Percentiles rank a stretch among this genome's conserved stretches.
phyloP scores from a whole-genome alignment of 2,888 invertebrate genomes.

The Actias luna region DNA sequence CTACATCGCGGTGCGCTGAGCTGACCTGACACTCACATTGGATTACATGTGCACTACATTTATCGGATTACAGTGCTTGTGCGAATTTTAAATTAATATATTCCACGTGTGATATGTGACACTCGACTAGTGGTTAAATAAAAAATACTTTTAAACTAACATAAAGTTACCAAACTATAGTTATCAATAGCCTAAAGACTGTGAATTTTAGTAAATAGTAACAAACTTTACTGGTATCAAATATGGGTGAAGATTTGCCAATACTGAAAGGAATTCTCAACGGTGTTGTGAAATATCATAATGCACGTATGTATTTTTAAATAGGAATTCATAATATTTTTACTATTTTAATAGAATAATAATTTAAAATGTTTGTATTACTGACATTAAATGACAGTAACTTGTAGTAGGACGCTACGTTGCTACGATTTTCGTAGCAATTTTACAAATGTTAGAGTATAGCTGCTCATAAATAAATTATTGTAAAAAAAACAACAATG shows the following conservation, averaged over 20 bases:
- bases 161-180: conserved; percentile 69
- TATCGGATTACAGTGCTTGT: conserved; percentile 77
- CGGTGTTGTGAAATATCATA: conserved; percentile 94
- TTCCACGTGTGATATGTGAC: conserved; percentile 62
- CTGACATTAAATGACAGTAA: not conserved
- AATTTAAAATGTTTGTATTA: not conserved
- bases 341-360: not conserved
- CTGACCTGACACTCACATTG: conserved; percentile 50
- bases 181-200: conserved; percentile 76
- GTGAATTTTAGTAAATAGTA: conserved; percentile 74
- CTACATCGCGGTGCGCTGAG: conserved; percentile 50
- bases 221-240: conserved; percentile 75
- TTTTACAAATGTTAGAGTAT: not conserved
- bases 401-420: conserved; percentile 16
- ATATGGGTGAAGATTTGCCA: conserved; percentile 94
- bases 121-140: conserved; percentile 50
- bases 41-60: conserved; percentile 50
- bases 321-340: conserved; percentile 2
- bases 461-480: not conserved
- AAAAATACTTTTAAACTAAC: conserved; percentile 54
- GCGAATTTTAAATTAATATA: conserved; percentile 39
- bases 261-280: conserved; percentile 95
- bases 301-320: conserved; percentile 91
- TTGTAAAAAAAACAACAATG: not conserved
- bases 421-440: conserved; percentile 14